These are phyloP conservation scores for Oeneis ivallda DNA, from an alignment of 2,888 invertebrate species.

Conservation along the genomic window DNA sequence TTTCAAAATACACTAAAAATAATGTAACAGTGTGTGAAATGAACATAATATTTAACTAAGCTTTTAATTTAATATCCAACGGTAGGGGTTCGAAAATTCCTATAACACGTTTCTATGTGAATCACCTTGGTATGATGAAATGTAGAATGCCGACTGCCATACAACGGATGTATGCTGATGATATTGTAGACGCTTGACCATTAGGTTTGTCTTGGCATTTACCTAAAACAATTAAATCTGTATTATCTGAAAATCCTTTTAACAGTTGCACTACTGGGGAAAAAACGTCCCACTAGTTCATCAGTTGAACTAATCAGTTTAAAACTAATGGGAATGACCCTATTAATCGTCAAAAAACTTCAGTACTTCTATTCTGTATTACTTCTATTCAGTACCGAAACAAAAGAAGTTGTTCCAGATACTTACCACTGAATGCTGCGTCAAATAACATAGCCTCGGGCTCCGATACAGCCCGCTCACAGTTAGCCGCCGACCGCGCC, in stretches of 20 bases:
- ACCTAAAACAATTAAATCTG: slow-evolving; percentile 63
- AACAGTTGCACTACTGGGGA: no score
- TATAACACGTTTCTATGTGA: slow-evolving; percentile 42
- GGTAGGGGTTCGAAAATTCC: slow-evolving; percentile 27
- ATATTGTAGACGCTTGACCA: slow-evolving; percentile 56
- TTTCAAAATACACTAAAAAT: slow-evolving; percentile 32
- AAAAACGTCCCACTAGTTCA: no score
- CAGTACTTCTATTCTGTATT: no score
- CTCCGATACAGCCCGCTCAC: slow-evolving; percentile 73
- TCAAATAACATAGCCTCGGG: slow-evolving; percentile 84
- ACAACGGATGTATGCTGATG: slow-evolving; percentile 50
- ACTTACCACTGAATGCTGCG: slow-evolving; percentile 82
- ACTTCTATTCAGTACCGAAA: no score
- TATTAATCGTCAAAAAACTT: not conserved
- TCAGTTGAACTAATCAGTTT: no score
- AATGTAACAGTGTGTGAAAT: slow-evolving; percentile 34
- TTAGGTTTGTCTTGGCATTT: slow-evolving; percentile 82
- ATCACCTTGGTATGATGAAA: slow-evolving; percentile 74
- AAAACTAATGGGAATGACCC: not conserved
- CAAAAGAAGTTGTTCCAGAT: not conserved
- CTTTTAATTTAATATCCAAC: slow-evolving; percentile 36
- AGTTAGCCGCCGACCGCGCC: slow-evolving; percentile 84
- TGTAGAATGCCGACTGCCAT: slow-evolving; percentile 52
- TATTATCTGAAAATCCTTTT: no score
- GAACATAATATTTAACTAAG: slow-evolving; percentile 33